Evolutionary conservation across 2,888 invertebrate species (phyloP), one percentile per base, ranked within the genome.

Genomic region (Aphodius granarius): DNA sequence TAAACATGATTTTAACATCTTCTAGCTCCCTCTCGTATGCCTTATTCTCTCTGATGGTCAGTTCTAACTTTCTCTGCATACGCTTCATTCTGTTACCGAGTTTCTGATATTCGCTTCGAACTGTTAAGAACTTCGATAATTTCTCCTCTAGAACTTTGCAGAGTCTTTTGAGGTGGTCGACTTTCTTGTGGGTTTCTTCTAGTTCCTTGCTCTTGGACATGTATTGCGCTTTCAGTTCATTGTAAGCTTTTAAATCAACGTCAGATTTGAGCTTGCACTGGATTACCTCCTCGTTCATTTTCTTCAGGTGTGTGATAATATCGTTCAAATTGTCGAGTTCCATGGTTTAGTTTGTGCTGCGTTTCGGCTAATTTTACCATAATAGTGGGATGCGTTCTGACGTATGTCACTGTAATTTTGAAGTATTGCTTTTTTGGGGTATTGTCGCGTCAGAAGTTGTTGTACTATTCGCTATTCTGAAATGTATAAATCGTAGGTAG

Each of bases 251-350:
- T 5, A 75, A 17, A 23, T 71, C 73, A 0, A 9, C 15, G 43
- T 73, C 74, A 3, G 74, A 71, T 66, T 76, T 20, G 5, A 68
- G 13, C 20, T 76, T 76, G 23, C 68, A 71, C 22, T 76, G 71
- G n/a, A 74, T 16, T 3, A 66, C 76, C n/a, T 81, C 79, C 13
- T 79, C 76, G 72, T 77, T 73, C 4, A 73, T 66, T 64, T 71
- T 75, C 71, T 75, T 73, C 63, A 76, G 62, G 63, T 76, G 70
- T 20, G 82, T 77, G 6, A 81, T 78, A 6, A 78, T 73, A 73
- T 77, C 77, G 43, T 77, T 79, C 18, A 79, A 76, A 70, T 80
- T 80, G 20, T 75, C 74, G 1, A 73, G 76, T 72, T 85, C 85
- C 17, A 84, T 78, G 77, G 83, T 83, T 66, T 84, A 83, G 43